A percentile compares a stretch with the other conserved stretches of the same genome.
phyloP scores from a whole-genome alignment of 2,113 vertebrate species.

The Labeo rohita region DNA sequence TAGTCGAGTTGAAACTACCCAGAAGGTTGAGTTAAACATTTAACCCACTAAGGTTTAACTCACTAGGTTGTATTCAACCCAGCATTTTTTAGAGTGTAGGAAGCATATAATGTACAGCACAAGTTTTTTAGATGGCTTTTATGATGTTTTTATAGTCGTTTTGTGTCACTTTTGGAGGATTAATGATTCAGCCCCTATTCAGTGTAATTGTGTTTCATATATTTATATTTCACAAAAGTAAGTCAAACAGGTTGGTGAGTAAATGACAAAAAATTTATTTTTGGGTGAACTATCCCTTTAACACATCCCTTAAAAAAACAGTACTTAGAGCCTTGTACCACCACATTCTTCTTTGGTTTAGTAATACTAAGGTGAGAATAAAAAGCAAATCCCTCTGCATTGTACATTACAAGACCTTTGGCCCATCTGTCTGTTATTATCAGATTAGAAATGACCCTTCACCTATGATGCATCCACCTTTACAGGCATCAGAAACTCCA shows the following conservation, averaged over 20 bases:
- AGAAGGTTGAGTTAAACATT: too few species aligned
- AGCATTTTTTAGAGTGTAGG: too few species aligned
- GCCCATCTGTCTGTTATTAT: background rate
- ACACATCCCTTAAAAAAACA: background rate
- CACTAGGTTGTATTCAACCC: too few species aligned
- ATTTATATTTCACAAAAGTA: background rate
- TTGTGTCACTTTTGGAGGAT: background rate
- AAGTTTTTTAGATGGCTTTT: background rate
- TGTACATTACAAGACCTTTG: background rate
- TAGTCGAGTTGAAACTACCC: too few species aligned
- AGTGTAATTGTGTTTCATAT: background rate
- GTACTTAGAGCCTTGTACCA: background rate
- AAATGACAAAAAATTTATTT: background rate
- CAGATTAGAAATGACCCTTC: background rate
- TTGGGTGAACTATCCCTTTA: background rate
- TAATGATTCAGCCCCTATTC: background rate
- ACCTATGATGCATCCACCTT: background rate
- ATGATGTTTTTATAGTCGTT: background rate
- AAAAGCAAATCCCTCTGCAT: background rate
- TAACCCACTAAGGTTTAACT: too few species aligned
- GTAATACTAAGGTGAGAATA: conserved; percentile 7
- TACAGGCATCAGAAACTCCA: background rate
- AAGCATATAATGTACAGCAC: background rate
- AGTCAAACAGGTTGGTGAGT: background rate
- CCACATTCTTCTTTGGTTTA: conserved; percentile 13